Base-by-base conservation (phyloP, 2,888 invertebrate species). In the Boloria euphrosyne region DNA sequence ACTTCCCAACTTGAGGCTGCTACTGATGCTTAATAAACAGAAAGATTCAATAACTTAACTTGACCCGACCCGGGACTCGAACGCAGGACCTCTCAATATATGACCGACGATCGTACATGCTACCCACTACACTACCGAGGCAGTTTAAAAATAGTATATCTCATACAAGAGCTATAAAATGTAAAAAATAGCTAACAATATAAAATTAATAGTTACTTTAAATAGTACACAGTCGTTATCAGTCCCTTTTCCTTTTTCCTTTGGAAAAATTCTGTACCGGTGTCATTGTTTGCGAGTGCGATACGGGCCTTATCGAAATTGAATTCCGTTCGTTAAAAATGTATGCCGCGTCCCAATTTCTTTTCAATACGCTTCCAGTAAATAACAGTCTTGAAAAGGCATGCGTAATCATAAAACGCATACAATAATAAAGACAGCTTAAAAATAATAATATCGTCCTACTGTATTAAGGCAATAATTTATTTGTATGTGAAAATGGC, bases 221-320 rank as follows among this genome's bases (percentile, higher is more conserved):
- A 59, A 49, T 59, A 59, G 59, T 59, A n/a, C 46, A 60, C 60
- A 31, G n/a, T 59, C 31, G 43, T 60, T 51, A 60, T 51, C 50
- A 43, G 18, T 16, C 38, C 43, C 60, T 60, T 38, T 52, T 22
- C 44, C 22, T 22, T 61, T 52, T 44, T 16, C 38, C 38, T 47
- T 54, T 47, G 31, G 31, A 53, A 62, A 54, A 62, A 31, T 47
- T 62, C 62, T 57, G 62, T 65, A 60, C 54, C 64, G 58, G 53
- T 67, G 64, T 18, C 64, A 69, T 69, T 70, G 68, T 70, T 68
- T 68, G 70, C 46, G 61, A 62, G 57, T 59, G 53, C 66, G 66
- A 70, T 70, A 68, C 66, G 68, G 68, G 70, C 66, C 68, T 68
- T 70, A 70, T 70, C 70, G 66, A 59, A 67, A 65, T 62, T 62